These are phyloP conservation scores for Diachasmimorpha longicaudata DNA, from an alignment of 1,140 invertebrate genomes.

Conservation along the genomic window DNA sequence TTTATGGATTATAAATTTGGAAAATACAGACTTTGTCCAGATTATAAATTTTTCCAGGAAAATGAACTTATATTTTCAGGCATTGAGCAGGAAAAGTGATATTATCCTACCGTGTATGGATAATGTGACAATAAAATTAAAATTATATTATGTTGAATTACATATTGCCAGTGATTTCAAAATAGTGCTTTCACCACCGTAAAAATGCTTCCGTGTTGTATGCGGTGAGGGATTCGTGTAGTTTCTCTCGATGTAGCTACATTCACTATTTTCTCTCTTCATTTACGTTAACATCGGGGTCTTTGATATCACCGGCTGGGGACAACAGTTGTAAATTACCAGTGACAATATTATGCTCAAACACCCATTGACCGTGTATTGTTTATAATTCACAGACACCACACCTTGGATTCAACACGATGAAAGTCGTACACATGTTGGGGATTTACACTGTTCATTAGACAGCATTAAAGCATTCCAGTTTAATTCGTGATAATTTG, in stretches of 20 bases:
- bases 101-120: background rate
- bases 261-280: background rate
- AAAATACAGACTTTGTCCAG: no score
- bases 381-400: slow-evolving; percentile 20
- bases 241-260: background rate
- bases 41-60: no score
- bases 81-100: no score
- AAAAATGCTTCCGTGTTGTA: background rate
- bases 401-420: slow-evolving; percentile 6
- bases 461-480: background rate
- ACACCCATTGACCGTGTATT: slow-evolving; percentile 20
- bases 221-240: background rate
- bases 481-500: background rate
- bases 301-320: background rate
- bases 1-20: no score
- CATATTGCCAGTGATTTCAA: background rate
- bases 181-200: background rate
- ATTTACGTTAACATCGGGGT: background rate
- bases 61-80: no score
- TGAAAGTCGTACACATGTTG: background rate
- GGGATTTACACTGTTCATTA: background rate
- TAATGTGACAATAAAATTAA: background rate
- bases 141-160: background rate
- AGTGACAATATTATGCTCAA: slow-evolving; percentile 28
- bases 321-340: background rate